Percentiles rank a stretch among this genome's conserved stretches.
Evolutionary conservation across 2,888 invertebrate species (phyloP).

Genomic region (Drosophila niveifrons): DNA sequence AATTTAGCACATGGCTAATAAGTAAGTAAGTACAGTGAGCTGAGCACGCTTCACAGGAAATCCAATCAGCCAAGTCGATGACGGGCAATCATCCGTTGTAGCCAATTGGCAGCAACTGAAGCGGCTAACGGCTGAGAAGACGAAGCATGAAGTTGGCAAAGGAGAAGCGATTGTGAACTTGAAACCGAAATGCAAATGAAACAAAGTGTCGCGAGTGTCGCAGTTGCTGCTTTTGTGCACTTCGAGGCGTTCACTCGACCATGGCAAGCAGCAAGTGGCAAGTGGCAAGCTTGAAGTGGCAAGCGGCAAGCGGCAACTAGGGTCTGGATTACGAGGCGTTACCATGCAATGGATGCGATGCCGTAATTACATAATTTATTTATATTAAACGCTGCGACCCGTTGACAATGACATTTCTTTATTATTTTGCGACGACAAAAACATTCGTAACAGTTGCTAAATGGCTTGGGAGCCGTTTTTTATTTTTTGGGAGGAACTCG

Average conservation of each 20-base stretch:
- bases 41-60: constrained; percentile 50
- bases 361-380: constrained; percentile 54
- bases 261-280: constrained; percentile 15
- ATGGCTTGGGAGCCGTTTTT: constrained; percentile 15
- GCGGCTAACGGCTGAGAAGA: constrained; percentile 6
- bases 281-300: constrained; percentile 6
- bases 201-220: constrained; percentile 43
- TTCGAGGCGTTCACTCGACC: constrained; percentile 41
- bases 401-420: constrained; percentile 69
- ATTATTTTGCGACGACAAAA: constrained; percentile 46
- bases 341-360: constrained; percentile 28
- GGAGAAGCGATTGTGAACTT: constrained; percentile 41
- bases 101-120: constrained; percentile 27
- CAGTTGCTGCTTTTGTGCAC: neutral
- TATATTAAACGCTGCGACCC: constrained; percentile 65
- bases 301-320: constrained; percentile 20
- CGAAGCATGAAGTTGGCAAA: constrained; percentile 16
- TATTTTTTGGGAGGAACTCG: no score
- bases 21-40: constrained; percentile 29
- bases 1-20: constrained; percentile 58
- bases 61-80: constrained; percentile 48
- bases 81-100: constrained; percentile 42
- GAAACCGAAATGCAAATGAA: constrained; percentile 53
- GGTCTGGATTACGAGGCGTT: constrained; percentile 46
- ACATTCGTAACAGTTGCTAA: constrained; percentile 48